A percentile compares a stretch with the other conserved stretches of the same genome.
These are phyloP conservation scores for Boulengeromyrus knoepffleri DNA, from an alignment of 2,113 vertebrate genomes.

Conservation along the genomic window DNA sequence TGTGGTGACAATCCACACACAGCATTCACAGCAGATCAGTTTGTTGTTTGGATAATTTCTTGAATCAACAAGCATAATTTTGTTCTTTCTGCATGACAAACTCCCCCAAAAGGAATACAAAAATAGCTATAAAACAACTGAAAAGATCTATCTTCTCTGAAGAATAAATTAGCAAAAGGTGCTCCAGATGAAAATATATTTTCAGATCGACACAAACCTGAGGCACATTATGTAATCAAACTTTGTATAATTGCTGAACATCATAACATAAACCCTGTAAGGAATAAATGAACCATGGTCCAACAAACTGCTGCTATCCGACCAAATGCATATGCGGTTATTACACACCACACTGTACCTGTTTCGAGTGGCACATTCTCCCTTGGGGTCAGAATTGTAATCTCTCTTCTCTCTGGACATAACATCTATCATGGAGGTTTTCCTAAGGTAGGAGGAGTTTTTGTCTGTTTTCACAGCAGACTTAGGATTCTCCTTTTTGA, in stretches of 20 bases:
- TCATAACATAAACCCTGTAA: not conserved
- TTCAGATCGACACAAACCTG: not conserved
- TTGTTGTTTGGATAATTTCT: not conserved
- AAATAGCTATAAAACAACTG: not conserved
- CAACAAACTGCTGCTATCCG: not conserved
- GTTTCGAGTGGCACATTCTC: not conserved
- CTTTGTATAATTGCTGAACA: not conserved
- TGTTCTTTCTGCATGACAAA: not conserved
- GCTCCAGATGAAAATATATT: not conserved
- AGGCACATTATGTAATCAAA: not conserved
- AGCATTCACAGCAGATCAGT: not conserved
- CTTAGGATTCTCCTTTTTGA: constrained; percentile 32
- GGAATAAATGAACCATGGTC: not conserved
- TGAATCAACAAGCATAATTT: not conserved
- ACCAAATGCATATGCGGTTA: not conserved
- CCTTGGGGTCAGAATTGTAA: not conserved
- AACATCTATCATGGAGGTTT: not conserved
- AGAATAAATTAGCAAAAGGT: not conserved
- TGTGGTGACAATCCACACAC: not conserved
- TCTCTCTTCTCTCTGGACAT: not conserved
- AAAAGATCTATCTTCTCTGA: not conserved
- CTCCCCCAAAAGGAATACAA: not conserved
- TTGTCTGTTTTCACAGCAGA: constrained; percentile 11
- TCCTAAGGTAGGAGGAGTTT: not conserved
- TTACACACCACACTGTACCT: not conserved